These are phyloP conservation scores for Calyptomena viridis DNA, from an alignment of 2,113 vertebrate species.

Conservation along the genomic window DNA sequence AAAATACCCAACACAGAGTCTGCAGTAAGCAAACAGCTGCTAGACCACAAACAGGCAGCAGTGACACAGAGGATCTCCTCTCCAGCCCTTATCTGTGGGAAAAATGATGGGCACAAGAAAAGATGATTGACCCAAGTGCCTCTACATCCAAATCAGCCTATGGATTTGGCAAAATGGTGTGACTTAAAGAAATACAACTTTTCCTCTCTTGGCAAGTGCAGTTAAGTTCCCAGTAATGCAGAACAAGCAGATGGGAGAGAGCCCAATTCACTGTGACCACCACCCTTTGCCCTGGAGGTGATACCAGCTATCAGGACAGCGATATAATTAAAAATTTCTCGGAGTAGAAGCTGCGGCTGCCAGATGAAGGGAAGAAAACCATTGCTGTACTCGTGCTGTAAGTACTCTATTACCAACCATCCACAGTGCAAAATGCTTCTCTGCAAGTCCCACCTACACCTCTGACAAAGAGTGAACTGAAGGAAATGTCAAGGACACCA, in stretches of 20 bases:
- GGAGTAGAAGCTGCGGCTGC: background rate
- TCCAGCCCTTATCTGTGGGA: background rate
- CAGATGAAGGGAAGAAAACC: background rate
- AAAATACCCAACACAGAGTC: background rate
- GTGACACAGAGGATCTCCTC: background rate
- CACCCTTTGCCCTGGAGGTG: accelerated
- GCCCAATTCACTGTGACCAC: background rate
- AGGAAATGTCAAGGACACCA: background rate
- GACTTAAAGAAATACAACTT: background rate
- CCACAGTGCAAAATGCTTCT: background rate
- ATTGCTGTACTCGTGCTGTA: accelerated
- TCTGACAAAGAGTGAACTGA: background rate
- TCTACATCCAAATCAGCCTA: background rate
- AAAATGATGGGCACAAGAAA: background rate
- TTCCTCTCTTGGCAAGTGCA: background rate
- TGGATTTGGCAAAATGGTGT: background rate
- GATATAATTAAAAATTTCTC: background rate
- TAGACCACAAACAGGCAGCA: background rate
- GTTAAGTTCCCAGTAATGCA: background rate
- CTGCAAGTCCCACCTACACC: background rate
- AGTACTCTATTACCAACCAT: background rate
- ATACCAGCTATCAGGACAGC: background rate
- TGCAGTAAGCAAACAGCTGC: background rate
- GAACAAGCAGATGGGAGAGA: background rate
- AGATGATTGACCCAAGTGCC: background rate